phyloP scores from a whole-genome alignment of 2,113 vertebrate species.

The Prunella fulvescens region DNA sequence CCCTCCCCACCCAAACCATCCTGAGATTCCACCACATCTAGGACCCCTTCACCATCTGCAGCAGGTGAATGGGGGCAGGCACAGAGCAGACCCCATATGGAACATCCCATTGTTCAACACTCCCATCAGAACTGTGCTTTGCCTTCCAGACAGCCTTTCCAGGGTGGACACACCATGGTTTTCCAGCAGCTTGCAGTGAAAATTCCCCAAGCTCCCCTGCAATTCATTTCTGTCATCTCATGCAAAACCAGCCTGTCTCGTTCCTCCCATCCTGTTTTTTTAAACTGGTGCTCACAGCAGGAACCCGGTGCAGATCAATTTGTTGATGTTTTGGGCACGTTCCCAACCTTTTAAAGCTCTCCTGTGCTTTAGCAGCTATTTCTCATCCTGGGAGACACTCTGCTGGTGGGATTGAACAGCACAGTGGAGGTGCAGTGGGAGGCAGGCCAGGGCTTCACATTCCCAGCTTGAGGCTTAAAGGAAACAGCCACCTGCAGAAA shows the following conservation, averaged over 20 bases:
- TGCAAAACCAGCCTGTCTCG: neutral
- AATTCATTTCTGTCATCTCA: neutral
- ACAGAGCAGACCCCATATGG: neutral
- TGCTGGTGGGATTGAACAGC: constrained; percentile 24
- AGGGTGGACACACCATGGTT: neutral
- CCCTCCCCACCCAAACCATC: neutral
- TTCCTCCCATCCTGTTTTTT: neutral
- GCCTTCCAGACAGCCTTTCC: neutral
- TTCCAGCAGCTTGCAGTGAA: neutral
- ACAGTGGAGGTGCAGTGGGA: neutral
- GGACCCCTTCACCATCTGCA: neutral
- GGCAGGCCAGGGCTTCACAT: neutral
- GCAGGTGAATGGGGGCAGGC: neutral
- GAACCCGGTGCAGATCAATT: neutral
- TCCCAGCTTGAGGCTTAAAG: neutral
- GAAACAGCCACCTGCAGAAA: neutral
- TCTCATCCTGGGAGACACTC: constrained; percentile 40
- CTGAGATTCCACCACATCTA: neutral
- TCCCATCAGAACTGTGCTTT: neutral
- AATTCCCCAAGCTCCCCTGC: neutral
- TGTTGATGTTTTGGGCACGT: neutral
- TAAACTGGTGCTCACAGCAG: neutral
- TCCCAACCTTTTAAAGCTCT: neutral
- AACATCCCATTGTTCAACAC: neutral
- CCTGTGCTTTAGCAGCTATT: neutral